phyloP scores from a whole-genome alignment of 2,888 invertebrate genomes.

The Tipula confusa region DNA sequence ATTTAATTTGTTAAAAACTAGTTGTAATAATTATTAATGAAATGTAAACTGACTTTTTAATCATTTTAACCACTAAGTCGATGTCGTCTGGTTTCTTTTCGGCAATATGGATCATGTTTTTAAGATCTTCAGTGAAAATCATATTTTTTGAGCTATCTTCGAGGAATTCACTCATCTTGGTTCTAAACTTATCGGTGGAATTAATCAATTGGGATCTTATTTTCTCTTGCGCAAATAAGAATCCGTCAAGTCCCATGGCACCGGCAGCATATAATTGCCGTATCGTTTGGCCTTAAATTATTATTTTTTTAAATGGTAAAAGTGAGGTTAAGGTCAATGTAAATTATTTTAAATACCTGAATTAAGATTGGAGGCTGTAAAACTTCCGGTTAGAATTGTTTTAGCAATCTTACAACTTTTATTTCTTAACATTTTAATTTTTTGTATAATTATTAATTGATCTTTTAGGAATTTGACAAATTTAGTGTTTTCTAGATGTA shows the following conservation, averaged over 20 bases:
- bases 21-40: no score
- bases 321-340: neutral
- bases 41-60: slow-evolving; percentile 64
- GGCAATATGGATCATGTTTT: slow-evolving; percentile 71
- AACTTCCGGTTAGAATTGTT: neutral
- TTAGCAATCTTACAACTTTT: neutral
- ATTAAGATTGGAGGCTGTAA: neutral
- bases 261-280: slow-evolving; percentile 55
- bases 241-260: slow-evolving; percentile 61
- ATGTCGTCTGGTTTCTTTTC: slow-evolving; percentile 59
- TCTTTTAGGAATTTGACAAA: neutral
- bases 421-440: neutral
- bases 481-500: neutral
- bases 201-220: slow-evolving; percentile 58
- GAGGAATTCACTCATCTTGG: slow-evolving; percentile 65
- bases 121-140: slow-evolving; percentile 81
- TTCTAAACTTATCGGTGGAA: slow-evolving; percentile 61
- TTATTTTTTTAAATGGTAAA: neutral
- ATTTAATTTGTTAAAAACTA: no score
- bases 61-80: slow-evolving; percentile 61
- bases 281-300: neutral
- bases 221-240: slow-evolving; percentile 53
- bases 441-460: neutral
- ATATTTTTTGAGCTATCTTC: slow-evolving; percentile 54
- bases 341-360: neutral